Evolutionary conservation across 1,140 invertebrate species (phyloP), one percentile per base, ranked within the genome.

Genomic region (Zelostemma sp.): DNA sequence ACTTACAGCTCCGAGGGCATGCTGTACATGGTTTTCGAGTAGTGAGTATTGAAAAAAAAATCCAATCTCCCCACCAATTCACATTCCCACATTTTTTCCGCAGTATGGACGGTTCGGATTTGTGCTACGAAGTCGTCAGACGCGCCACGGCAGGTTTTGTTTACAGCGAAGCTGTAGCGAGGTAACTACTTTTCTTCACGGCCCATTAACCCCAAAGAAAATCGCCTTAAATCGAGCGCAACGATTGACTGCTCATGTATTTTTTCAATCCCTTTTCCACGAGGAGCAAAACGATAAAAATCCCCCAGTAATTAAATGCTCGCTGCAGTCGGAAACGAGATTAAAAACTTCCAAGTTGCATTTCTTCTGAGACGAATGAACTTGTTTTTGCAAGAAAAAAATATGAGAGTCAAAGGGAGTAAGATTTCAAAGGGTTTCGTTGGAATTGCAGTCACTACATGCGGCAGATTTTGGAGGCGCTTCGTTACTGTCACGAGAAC

Each of bases 11-110:
- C 97, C 6, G 97, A 98, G 86, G 97, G 97, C 76, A 97, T 98
- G 93, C 89, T 99, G 1, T 99, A 98, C 82, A 98, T 99, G 97
- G 96, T 99, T 62, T 99, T 99, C 88, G 97, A 99, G 91, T 97
- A 96, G 97, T 99, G 90, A 97, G 96, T 91, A n/a, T n/a, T n/a
- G n/a, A n/a, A n/a, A n/a, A n/a, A n/a, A n/a, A n/a, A n/a, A n/a
- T n/a, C n/a, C n/a, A n/a, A n/a, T n/a, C n/a, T n/a, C n/a, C n/a
- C n/a, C n/a, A n/a, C n/a, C n/a, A n/a, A n/a, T n/a, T n/a, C n/a
- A n/a, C n/a, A n/a, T n/a, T n/a, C n/a, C n/a, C n/a, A n/a, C n/a
- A n/a, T n/a, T 28, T 28, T 28, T 4, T 28, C 8, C 8, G 75
- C 89, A 98, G 97, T 85, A 98, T 99, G 96, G 96, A 98, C 86